Conservation (phyloP, 2,113 vertebrate genomes). For the Merops nubicus region DNA sequence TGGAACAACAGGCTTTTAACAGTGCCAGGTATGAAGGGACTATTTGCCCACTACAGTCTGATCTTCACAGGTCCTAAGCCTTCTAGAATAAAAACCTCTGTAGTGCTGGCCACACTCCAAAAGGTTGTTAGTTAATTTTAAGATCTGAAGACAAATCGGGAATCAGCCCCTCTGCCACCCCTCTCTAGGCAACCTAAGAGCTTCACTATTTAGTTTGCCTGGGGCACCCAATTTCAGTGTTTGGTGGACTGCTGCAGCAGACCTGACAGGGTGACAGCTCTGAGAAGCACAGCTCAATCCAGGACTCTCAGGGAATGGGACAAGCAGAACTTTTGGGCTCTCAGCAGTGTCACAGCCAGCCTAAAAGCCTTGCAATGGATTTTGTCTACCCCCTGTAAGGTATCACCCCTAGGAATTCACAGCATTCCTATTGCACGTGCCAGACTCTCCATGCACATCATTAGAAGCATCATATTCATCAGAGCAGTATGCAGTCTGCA, state of each 20-base stretch:
- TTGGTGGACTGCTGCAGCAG: neutral
- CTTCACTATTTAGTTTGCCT: neutral
- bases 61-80: neutral
- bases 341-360: neutral
- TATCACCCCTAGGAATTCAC: rapidly evolving
- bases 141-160: neutral
- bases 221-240: neutral
- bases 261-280: neutral
- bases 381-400: neutral
- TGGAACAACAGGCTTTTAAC: neutral
- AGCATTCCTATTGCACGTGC: neutral
- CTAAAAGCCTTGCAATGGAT: neutral
- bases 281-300: neutral
- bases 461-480: neutral
- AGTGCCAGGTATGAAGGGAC: neutral
- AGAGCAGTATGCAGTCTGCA: neutral
- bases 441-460: neutral
- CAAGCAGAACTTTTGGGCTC: neutral
- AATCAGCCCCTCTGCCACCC: neutral
- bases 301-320: neutral
- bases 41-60: rapidly evolving
- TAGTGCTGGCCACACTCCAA: neutral
- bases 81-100: neutral
- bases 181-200: neutral
- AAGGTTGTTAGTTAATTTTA: neutral